These are phyloP conservation scores for Scortum barcoo DNA, from an alignment of 2,113 vertebrate species.

Conservation along the genomic window DNA sequence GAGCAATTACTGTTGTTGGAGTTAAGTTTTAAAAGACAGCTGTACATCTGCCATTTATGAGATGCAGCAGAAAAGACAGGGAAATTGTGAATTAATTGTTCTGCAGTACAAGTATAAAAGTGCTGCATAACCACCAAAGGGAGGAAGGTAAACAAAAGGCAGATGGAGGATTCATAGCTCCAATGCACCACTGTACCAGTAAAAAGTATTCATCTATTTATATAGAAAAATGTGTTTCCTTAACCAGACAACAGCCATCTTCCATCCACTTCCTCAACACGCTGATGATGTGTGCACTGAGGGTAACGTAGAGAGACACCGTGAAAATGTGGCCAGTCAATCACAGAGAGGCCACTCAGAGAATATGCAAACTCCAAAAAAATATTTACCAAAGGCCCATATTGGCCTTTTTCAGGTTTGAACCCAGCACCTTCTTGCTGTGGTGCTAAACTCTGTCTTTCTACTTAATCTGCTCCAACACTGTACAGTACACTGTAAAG, in stretches of 20 bases:
- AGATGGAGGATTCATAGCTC: conserved; percentile 28
- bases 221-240: conserved; percentile 18
- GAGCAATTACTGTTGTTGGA: conserved; percentile 19
- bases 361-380: neutral
- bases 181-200: conserved; percentile 3
- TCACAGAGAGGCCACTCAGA: conserved; percentile 9
- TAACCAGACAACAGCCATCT: conserved; percentile 2
- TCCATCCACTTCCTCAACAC: conserved; percentile 28
- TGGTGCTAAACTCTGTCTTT: neutral
- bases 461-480: neutral
- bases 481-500: no score
- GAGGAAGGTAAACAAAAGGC: conserved; percentile 16
- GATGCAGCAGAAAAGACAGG: neutral
- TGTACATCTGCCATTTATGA: neutral
- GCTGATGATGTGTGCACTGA: neutral
- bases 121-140: neutral
- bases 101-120: no score
- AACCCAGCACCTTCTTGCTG: neutral
- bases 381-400: neutral
- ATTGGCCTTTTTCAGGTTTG: neutral
- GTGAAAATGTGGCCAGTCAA: conserved; percentile 8
- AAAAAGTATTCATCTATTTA: conserved; percentile 20
- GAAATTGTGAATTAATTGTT: neutral
- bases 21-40: neutral
- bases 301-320: neutral